Conservation (phyloP, 1,140 invertebrate species). For the Philaenus spumarius region DNA sequence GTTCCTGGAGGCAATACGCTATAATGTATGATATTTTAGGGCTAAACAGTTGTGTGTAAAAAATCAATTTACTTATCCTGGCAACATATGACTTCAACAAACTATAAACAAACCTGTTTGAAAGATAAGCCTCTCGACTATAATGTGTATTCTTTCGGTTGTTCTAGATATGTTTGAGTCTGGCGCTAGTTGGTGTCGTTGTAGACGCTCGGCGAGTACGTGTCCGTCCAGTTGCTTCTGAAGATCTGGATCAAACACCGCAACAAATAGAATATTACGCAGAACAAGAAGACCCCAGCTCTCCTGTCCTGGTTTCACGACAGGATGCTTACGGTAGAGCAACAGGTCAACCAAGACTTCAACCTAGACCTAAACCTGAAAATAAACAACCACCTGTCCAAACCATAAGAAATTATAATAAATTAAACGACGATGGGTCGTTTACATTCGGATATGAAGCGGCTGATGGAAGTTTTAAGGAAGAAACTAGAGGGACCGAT, state of each 20-base stretch:
- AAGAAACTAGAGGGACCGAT: slow-evolving; percentile 77
- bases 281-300: slow-evolving; percentile 35
- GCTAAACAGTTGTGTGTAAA: no score
- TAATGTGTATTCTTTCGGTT: not conserved
- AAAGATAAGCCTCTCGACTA: no score
- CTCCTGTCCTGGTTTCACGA: slow-evolving; percentile 24
- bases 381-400: slow-evolving; percentile 63
- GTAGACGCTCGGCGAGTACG: slow-evolving; percentile 12
- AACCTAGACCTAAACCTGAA: slow-evolving; percentile 34
- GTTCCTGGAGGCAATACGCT: no score
- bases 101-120: no score
- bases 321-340: slow-evolving; percentile 27
- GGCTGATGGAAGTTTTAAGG: slow-evolving; percentile 83
- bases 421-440: slow-evolving; percentile 75
- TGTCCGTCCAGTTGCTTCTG: slow-evolving; percentile 21
- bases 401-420: slow-evolving; percentile 73
- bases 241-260: slow-evolving; percentile 31
- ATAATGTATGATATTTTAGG: no score
- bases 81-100: no score
- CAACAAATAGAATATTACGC: slow-evolving; percentile 34
- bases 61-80: no score
- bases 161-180: not conserved
- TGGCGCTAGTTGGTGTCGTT: slow-evolving; percentile 3
- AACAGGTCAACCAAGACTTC: slow-evolving; percentile 20
- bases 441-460: slow-evolving; percentile 85